Evolutionary conservation across 2,888 invertebrate species (phyloP).

Genomic region (Camptogramma bilineatum): DNA sequence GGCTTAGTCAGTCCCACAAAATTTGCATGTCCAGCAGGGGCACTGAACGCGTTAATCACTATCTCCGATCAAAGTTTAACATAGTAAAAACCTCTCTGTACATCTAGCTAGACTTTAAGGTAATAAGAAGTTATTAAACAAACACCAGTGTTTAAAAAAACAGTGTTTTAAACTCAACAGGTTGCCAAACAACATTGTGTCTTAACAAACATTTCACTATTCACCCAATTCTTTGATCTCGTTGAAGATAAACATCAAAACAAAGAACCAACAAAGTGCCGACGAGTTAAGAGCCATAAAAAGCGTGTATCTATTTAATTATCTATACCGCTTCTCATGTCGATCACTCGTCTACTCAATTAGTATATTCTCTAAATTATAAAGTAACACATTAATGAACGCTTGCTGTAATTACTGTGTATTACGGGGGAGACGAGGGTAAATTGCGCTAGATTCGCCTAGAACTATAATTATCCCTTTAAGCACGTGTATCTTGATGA

Average conservation of each 20-base stretch:
- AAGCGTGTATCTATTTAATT: conserved; percentile 53
- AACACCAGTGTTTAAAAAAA: too few relatives aligned
- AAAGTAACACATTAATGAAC: conserved; percentile 59
- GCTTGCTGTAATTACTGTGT: conserved; percentile 56
- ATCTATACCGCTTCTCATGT: conserved; percentile 57
- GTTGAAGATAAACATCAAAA: conserved; percentile 6
- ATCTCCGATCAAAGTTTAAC: too few relatives aligned
- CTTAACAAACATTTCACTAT: background rate
- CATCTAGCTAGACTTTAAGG: too few relatives aligned
- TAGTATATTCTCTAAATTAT: conserved; percentile 60
- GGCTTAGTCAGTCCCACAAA: too few relatives aligned
- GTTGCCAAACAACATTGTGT: too few relatives aligned
- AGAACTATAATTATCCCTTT: background rate
- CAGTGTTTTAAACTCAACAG: too few relatives aligned
- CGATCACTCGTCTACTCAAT: conserved; percentile 57
- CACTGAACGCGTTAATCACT: too few relatives aligned
- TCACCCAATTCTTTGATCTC: background rate
- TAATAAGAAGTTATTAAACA: too few relatives aligned
- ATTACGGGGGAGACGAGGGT: conserved; percentile 41
- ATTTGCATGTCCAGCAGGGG: too few relatives aligned
- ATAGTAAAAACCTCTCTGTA: too few relatives aligned
- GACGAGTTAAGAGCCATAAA: conserved; percentile 26
- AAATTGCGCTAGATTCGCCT: background rate
- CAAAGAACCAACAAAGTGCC: conserved; percentile 29
- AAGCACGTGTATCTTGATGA: background rate